Evolutionary conservation across 2,888 invertebrate species (phyloP).

Genomic region (Tribolium freemani): DNA sequence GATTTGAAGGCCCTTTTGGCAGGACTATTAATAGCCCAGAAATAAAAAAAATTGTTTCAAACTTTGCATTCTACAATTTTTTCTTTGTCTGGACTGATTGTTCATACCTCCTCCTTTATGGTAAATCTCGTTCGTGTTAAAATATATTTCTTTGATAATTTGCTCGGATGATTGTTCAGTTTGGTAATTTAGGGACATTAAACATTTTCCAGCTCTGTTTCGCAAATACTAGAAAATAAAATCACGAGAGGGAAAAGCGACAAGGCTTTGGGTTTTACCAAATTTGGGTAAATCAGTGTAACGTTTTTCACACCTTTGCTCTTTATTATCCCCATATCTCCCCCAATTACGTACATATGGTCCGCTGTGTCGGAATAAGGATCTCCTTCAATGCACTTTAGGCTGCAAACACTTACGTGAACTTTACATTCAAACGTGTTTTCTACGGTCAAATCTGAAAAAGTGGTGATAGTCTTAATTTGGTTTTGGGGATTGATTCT

Average conservation of each 20-base stretch:
- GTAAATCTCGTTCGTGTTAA: conserved; percentile 27
- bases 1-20: too few relatives aligned
- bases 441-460: conserved; percentile 34
- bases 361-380: conserved; percentile 1
- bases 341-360: conserved; percentile 62
- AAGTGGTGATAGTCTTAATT: background rate
- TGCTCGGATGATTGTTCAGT: conserved; percentile 45
- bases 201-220: conserved; percentile 54
- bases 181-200: conserved; percentile 52
- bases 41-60: too few relatives aligned
- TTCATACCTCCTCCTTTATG: background rate
- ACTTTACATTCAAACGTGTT: conserved; percentile 26
- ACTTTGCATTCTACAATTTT: too few relatives aligned
- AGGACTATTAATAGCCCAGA: too few relatives aligned
- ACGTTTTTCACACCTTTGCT: conserved; percentile 59
- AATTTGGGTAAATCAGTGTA: conserved; percentile 65
- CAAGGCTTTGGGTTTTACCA: conserved; percentile 56
- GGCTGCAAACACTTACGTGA: conserved; percentile 7
- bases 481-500: conserved; percentile 2
- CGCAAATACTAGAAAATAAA: conserved; percentile 50
- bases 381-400: conserved; percentile 29
- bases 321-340: conserved; percentile 62
- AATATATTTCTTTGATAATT: conserved; percentile 37
- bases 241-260: background rate
- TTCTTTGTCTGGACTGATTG: too few relatives aligned